Conservation (phyloP, 2,888 invertebrate genomes). For the Sicus ferrugineus region DNA sequence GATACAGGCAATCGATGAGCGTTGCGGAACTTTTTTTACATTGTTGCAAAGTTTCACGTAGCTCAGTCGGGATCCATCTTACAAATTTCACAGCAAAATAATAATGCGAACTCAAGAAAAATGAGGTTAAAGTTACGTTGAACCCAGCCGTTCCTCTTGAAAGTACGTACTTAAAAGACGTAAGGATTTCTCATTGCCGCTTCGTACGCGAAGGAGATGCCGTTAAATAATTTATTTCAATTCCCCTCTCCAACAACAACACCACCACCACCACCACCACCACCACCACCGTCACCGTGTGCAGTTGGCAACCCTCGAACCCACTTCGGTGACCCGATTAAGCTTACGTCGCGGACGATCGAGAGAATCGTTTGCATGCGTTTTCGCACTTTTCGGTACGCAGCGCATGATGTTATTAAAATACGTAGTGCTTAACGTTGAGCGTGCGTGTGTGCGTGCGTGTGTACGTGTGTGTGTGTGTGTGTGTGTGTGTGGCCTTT, state of each 20-base stretch:
- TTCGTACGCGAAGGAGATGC: no score
- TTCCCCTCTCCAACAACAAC: background rate
- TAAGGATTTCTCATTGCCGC: background rate
- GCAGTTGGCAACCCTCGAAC: constrained; percentile 19
- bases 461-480: background rate
- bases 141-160: background rate
- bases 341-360: constrained; percentile 4
- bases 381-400: background rate
- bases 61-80: no score
- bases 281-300: background rate
- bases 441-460: background rate
- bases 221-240: no score
- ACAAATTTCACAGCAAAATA: no score
- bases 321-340: constrained; percentile 31
- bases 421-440: constrained; percentile 11
- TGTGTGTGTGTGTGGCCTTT: background rate
- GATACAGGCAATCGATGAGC: no score
- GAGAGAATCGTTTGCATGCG: constrained; percentile 10
- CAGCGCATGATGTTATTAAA: background rate
- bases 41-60: no score
- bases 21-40: no score
- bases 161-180: background rate
- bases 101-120: no score
- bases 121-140: no score
- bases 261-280: background rate